Evolutionary conservation across 1,140 invertebrate species (phyloP).

Genomic region (Drosophila triauraria): DNA sequence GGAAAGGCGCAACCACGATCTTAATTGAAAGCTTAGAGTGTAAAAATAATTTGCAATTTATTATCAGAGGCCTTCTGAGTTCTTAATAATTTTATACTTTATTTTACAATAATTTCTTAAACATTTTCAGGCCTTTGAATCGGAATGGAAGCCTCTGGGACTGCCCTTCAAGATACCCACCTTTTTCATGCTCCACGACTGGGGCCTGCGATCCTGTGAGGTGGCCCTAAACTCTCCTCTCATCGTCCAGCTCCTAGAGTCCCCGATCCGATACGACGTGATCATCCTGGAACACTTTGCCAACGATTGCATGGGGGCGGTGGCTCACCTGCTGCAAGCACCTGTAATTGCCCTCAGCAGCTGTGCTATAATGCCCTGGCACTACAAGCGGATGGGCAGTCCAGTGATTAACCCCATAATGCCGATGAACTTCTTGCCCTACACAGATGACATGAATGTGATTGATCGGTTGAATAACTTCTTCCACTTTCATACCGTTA

Average conservation of each 20-base stretch:
- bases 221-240: slow-evolving; percentile 85
- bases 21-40: neutral
- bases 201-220: slow-evolving; percentile 86
- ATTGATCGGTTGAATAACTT: slow-evolving; percentile 86
- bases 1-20: no score
- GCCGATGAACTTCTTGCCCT: slow-evolving; percentile 85
- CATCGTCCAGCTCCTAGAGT: slow-evolving; percentile 57
- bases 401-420: slow-evolving; percentile 87
- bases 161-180: slow-evolving; percentile 64
- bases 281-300: slow-evolving; percentile 88
- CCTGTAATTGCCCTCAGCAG: slow-evolving; percentile 87
- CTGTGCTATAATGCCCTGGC: slow-evolving; percentile 88
- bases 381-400: slow-evolving; percentile 86
- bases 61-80: neutral
- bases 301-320: slow-evolving; percentile 87
- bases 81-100: no score
- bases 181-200: slow-evolving; percentile 66
- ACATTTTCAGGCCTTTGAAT: slow-evolving; percentile 40
- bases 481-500: slow-evolving; percentile 77
- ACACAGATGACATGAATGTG: slow-evolving; percentile 86
- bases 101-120: neutral
- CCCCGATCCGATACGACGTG: slow-evolving; percentile 87
- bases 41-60: neutral
- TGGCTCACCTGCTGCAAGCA: slow-evolving; percentile 87
- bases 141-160: slow-evolving; percentile 30